These are phyloP conservation scores for Coptodon rendalli DNA, from an alignment of 2,113 vertebrate species.

Conservation along the genomic window DNA sequence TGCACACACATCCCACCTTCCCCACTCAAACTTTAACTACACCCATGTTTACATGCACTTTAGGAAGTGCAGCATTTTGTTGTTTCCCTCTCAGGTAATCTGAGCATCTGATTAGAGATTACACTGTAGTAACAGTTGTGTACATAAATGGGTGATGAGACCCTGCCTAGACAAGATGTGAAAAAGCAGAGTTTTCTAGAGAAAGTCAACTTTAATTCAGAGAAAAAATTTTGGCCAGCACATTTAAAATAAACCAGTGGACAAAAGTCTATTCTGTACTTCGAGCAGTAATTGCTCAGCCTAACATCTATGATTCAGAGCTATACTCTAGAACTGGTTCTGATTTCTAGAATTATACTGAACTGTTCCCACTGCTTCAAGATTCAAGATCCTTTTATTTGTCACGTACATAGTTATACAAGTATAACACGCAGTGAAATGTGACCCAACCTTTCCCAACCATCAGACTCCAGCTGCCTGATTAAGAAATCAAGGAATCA, in stretches of 20 bases:
- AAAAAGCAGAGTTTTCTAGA: background rate
- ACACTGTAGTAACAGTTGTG: background rate
- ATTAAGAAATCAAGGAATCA: background rate
- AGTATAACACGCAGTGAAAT: background rate
- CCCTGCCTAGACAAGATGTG: background rate
- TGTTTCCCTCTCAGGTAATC: background rate
- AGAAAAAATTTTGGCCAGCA: background rate
- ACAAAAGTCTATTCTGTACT: background rate
- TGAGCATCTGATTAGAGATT: background rate
- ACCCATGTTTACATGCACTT: background rate
- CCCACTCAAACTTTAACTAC: background rate
- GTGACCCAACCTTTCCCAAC: background rate
- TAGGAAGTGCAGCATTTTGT: rapidly evolving
- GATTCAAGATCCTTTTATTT: background rate
- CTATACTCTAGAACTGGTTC: background rate
- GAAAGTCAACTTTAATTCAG: background rate
- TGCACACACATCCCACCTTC: background rate
- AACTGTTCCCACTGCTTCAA: background rate
- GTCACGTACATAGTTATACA: background rate
- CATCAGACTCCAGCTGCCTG: background rate
- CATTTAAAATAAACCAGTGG: background rate
- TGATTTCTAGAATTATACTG: too few relatives aligned
- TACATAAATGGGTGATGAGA: background rate
- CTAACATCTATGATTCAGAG: background rate
- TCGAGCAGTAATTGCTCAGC: rapidly evolving